Evolutionary conservation across 2,888 invertebrate species (phyloP).

Genomic region (Caenorhabditis zanzibari): DNA sequence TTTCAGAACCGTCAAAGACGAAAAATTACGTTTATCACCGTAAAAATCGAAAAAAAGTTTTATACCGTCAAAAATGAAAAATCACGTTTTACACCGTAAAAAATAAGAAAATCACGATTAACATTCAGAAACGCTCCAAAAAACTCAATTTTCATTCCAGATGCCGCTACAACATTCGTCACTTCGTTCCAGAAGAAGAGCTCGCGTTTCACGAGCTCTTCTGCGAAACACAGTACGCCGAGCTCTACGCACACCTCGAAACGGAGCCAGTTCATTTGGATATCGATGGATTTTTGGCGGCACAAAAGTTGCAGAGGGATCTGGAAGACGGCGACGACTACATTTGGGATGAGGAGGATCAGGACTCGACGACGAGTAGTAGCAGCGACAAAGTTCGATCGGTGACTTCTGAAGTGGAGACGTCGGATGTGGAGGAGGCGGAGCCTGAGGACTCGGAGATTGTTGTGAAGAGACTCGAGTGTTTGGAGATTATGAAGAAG

Average conservation of each 20-base stretch:
- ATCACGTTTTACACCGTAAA: no score
- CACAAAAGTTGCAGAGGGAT: slow-evolving; percentile 7
- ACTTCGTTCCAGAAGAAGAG: slow-evolving; percentile 41
- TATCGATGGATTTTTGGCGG: slow-evolving; percentile 7
- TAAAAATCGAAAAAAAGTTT: no score
- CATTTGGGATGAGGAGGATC: not conserved
- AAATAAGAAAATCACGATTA: no score
- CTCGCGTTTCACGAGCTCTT: slow-evolving; percentile 31
- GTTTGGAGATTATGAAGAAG: slow-evolving; percentile 19
- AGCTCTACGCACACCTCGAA: not conserved
- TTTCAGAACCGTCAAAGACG: no score
- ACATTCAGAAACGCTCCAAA: no score
- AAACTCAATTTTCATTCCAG: slow-evolving; percentile 25
- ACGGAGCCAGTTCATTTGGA: slow-evolving; percentile 22
- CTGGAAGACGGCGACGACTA: slow-evolving; percentile 10
- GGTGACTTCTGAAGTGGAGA: slow-evolving; percentile 33
- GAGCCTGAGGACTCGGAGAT: slow-evolving; percentile 31
- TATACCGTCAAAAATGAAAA: no score
- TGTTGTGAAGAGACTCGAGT: slow-evolving; percentile 20
- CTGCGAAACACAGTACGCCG: slow-evolving; percentile 11
- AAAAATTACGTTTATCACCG: no score
- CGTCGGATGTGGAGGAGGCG: slow-evolving; percentile 20
- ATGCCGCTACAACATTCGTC: slow-evolving; percentile 21
- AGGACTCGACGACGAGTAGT: no score
- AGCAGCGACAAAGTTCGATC: slow-evolving; percentile 2